Base-by-base conservation (phyloP, 2,888 invertebrate genomes). In the Drosophila sordidula region DNA sequence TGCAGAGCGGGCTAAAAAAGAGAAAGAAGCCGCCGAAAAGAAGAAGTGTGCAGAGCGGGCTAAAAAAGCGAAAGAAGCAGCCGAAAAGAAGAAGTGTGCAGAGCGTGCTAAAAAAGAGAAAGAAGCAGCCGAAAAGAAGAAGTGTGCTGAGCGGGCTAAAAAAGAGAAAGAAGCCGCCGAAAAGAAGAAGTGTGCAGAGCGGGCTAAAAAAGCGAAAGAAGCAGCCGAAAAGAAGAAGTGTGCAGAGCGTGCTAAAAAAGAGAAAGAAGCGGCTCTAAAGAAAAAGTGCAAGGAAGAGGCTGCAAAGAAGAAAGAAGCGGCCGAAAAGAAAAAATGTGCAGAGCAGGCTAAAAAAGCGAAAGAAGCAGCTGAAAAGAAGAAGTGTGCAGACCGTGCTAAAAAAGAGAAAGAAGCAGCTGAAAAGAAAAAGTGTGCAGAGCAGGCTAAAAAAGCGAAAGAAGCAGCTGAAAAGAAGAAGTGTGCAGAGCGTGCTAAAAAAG, bases 331-430 rank as follows among this genome's bases (percentile, higher is more conserved):
- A 5, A 42, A 22, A 11, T 50, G 49, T 3, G 49, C 1, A 6
- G 36, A 36, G 3, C 8, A 9, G 36, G 38, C 39, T 18, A 29
- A 29, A 1, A 16, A 39, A 39, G 16, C 4, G 6, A 16, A 16
- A 39, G 42, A 52, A 11, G n/a, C 8, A 0, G 59, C 57, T 1
- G 0, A 8, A 14, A 58, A 61, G 38, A 44, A 44, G 4, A 29
- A 12, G 6, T 44, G 44, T 6, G 12, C 1, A 2, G 16, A 26
- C 14, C 4, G 0, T 6, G 50, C 36, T 1, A 0, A 2, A 5
- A 52, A 41, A 26, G n/a, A 22, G 22, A 22, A 22, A 22, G 22
- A 22, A 3, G 22, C 22, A 3, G 22, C 22, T 22, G 0, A 3
- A 4, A 22, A 22, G 22, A 22, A 22, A 22, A 22, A 22, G 3